Percentiles rank a stretch among this genome's conserved stretches.
phyloP scores from a whole-genome alignment of 2,888 invertebrate species.

The Drosophila ochracea region DNA sequence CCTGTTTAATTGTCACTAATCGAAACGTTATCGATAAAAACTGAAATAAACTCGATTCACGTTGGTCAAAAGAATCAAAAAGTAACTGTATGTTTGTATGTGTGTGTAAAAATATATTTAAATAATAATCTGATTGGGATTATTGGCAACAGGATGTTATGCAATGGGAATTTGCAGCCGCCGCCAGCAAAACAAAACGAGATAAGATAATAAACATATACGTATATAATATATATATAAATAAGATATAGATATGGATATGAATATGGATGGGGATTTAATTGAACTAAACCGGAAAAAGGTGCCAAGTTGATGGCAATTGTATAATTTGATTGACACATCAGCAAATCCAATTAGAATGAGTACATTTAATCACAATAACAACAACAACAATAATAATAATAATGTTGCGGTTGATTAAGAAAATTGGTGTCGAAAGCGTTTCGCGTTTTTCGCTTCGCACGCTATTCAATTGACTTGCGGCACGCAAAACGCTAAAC shows the following conservation, averaged over 20 bases:
- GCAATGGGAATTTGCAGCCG: slow-evolving; percentile 14
- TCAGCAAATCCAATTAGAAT: slow-evolving; percentile 43
- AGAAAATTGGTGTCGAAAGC: slow-evolving; percentile 28
- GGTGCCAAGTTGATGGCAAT: background rate
- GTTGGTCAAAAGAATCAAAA: background rate
- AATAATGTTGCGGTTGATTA: slow-evolving; percentile 6
- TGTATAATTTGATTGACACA: slow-evolving; percentile 26
- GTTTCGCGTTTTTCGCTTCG: slow-evolving; percentile 4
- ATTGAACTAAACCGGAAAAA: background rate
- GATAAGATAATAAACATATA: slow-evolving; percentile 20
- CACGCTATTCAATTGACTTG: slow-evolving; percentile 71
- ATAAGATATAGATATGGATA: background rate
- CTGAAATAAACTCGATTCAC: background rate
- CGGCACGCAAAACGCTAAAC: slow-evolving; percentile 63
- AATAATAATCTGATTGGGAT: slow-evolving; percentile 9
- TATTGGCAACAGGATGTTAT: slow-evolving; percentile 5
- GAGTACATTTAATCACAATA: background rate
- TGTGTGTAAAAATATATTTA: too few species aligned
- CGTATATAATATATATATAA: background rate
- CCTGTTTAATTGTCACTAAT: background rate
- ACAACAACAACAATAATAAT: background rate
- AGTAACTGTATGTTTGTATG: background rate
- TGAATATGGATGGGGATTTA: background rate
- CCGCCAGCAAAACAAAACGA: background rate
- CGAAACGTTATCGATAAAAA: background rate